Percentiles rank a stretch among this genome's conserved stretches.
Evolutionary conservation across 1,140 invertebrate genomes (phyloP).

Genomic region (Dinothrombium tinctorium): DNA sequence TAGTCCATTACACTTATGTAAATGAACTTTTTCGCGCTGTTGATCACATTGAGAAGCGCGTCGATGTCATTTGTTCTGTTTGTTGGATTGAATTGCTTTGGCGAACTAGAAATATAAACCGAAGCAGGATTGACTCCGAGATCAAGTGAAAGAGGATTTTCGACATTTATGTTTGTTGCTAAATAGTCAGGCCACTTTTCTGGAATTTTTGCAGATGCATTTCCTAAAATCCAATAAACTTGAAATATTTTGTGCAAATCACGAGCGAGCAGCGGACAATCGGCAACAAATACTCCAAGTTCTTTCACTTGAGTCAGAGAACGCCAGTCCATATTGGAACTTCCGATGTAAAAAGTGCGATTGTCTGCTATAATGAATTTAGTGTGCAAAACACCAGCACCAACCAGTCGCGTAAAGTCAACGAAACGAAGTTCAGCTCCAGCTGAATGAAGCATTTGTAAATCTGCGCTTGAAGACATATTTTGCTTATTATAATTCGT

Average conservation of each 20-base stretch:
- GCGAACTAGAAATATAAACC: slow-evolving; percentile 60
- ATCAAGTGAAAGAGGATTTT: slow-evolving; percentile 42
- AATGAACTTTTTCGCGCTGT: slow-evolving; percentile 54
- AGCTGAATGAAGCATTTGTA: slow-evolving; percentile 1
- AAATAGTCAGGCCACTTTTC: slow-evolving; percentile 42
- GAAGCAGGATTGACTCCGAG: slow-evolving; percentile 34
- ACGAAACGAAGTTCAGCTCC: slow-evolving; percentile 46
- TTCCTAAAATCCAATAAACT: slow-evolving; percentile 64
- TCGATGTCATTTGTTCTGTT: slow-evolving; percentile 62
- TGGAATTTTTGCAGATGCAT: slow-evolving; percentile 37
- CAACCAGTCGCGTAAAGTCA: slow-evolving; percentile 58
- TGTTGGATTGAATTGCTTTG: slow-evolving; percentile 49
- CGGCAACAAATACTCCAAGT: slow-evolving; percentile 49
- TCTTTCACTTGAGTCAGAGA: slow-evolving; percentile 92
- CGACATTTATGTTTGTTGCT: slow-evolving; percentile 43
- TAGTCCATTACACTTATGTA: slow-evolving; percentile 96
- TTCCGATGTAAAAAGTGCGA: slow-evolving; percentile 29
- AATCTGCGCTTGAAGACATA: slow-evolving; percentile 3
- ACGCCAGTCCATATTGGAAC: slow-evolving; percentile 56
- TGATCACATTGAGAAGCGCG: slow-evolving; percentile 55
- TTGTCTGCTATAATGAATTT: slow-evolving; percentile 71
- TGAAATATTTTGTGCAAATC: slow-evolving; percentile 81
- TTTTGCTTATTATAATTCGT: slow-evolving; percentile 36
- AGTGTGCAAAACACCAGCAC: slow-evolving; percentile 76
- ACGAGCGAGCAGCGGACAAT: slow-evolving; percentile 58